phyloP scores from a whole-genome alignment of 2,888 invertebrate species.

The Eurytoma adleriae region DNA sequence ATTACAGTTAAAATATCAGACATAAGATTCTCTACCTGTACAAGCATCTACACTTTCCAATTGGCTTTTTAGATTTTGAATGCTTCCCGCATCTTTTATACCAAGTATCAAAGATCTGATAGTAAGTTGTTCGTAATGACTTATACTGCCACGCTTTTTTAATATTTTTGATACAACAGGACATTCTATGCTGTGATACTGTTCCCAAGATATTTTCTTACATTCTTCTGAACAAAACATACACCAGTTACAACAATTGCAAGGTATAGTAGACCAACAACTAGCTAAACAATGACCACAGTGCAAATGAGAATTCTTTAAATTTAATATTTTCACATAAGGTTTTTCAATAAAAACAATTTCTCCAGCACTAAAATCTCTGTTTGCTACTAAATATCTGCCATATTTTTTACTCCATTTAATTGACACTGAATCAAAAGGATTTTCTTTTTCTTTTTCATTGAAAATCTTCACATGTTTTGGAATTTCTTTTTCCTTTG shows the following conservation, averaged over 20 bases:
- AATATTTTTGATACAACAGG: slow-evolving; percentile 80
- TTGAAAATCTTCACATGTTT: slow-evolving; percentile 32
- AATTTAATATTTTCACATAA: slow-evolving; percentile 80
- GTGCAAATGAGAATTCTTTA: slow-evolving; percentile 78
- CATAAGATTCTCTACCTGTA: slow-evolving; percentile 55
- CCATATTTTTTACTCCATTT: slow-evolving; percentile 80
- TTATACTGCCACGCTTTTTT: slow-evolving; percentile 76
- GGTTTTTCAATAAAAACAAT: slow-evolving; percentile 87
- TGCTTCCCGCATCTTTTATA: slow-evolving; percentile 71
- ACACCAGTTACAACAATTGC: slow-evolving; percentile 80
- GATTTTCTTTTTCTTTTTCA: slow-evolving; percentile 72
- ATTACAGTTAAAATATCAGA: background rate
- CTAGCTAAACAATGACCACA: slow-evolving; percentile 84
- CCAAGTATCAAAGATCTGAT: slow-evolving; percentile 80
- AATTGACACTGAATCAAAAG: slow-evolving; percentile 81
- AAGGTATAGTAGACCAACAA: slow-evolving; percentile 80
- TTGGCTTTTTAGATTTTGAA: slow-evolving; percentile 72
- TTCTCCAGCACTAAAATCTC: slow-evolving; percentile 85
- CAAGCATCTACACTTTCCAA: slow-evolving; percentile 69
- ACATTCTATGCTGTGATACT: slow-evolving; percentile 89
- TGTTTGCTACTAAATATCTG: slow-evolving; percentile 82
- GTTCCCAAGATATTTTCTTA: slow-evolving; percentile 79
- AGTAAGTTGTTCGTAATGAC: slow-evolving; percentile 83
- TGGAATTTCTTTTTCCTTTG: background rate
- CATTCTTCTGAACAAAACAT: slow-evolving; percentile 84